phyloP scores from a whole-genome alignment of 2,797 vertebrate genomes.

The Heteromormyrus szaboi region DNA sequence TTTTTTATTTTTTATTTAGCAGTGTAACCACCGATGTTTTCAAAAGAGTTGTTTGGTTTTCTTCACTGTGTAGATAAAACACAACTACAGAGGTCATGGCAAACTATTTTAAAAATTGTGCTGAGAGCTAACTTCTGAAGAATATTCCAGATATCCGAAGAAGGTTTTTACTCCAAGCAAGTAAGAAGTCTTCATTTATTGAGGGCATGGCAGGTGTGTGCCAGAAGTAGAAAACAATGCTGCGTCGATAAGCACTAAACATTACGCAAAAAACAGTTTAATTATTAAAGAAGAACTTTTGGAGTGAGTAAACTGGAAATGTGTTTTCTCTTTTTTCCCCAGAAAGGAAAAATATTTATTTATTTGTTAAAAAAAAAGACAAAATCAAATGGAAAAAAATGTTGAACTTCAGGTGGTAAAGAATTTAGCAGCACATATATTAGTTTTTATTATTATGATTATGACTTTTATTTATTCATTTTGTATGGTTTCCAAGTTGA shows the following conservation, averaged over 20 bases:
- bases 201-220: slow-evolving; percentile 47
- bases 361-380: slow-evolving; percentile 55
- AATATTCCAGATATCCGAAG: slow-evolving; percentile 41
- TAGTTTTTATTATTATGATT: slow-evolving; percentile 64
- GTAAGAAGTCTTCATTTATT: slow-evolving; percentile 33
- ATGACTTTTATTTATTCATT: slow-evolving; percentile 79
- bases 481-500: slow-evolving; percentile 80
- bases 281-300: slow-evolving; percentile 69
- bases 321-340: slow-evolving; percentile 56
- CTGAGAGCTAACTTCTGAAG: slow-evolving; percentile 34
- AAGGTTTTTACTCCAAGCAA: slow-evolving; percentile 49
- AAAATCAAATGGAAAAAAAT: slow-evolving; percentile 45
- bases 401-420: slow-evolving; percentile 63
- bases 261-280: slow-evolving; percentile 57
- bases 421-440: slow-evolving; percentile 66
- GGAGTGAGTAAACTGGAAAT: slow-evolving; percentile 59
- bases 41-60: slow-evolving; percentile 50
- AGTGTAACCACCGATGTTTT: slow-evolving; percentile 63
- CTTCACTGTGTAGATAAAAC: slow-evolving; percentile 54
- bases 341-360: slow-evolving; percentile 75
- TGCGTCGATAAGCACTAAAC: slow-evolving; percentile 58
- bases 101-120: slow-evolving; percentile 29
- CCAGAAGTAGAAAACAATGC: slow-evolving; percentile 41
- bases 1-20: slow-evolving; percentile 57
- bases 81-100: slow-evolving; percentile 34